phyloP scores from a whole-genome alignment of 1,140 invertebrate genomes.

The Drosophila tsacasi region DNA sequence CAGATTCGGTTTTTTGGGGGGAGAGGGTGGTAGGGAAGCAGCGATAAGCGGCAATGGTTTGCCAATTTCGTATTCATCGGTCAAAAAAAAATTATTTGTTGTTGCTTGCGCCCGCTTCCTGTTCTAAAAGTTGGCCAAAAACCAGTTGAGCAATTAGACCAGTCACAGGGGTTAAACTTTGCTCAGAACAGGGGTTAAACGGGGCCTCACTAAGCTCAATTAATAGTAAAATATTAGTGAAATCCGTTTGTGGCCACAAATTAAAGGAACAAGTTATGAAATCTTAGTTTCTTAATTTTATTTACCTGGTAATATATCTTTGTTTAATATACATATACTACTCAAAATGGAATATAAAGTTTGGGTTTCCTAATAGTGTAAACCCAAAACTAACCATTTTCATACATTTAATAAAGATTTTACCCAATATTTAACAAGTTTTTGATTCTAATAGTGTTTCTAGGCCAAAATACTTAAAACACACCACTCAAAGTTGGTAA shows the following conservation, averaged over 20 bases:
- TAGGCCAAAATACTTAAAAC: background rate
- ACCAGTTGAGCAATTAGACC: conserved; percentile 22
- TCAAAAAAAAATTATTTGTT: background rate
- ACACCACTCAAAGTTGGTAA: background rate
- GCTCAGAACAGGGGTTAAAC: background rate
- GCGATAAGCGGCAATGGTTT: conserved; percentile 8
- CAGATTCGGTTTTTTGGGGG: background rate
- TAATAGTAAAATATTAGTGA: background rate
- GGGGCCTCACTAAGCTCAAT: background rate
- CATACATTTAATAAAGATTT: background rate
- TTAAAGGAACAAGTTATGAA: too few species aligned
- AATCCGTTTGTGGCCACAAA: too few species aligned
- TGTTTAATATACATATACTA: background rate
- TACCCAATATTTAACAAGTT: background rate
- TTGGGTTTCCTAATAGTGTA: background rate
- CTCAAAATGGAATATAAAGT: background rate
- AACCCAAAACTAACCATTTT: background rate
- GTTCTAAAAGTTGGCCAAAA: conserved; percentile 33
- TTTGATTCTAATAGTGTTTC: background rate
- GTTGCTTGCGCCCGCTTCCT: conserved; percentile 36
- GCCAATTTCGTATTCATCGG: conserved; percentile 45
- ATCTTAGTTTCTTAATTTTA: background rate
- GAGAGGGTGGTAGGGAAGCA: background rate
- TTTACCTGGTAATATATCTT: background rate
- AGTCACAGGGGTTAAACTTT: background rate